These are phyloP conservation scores for Physella acuta DNA, from an alignment of 1,140 invertebrate species.

Conservation along the genomic window DNA sequence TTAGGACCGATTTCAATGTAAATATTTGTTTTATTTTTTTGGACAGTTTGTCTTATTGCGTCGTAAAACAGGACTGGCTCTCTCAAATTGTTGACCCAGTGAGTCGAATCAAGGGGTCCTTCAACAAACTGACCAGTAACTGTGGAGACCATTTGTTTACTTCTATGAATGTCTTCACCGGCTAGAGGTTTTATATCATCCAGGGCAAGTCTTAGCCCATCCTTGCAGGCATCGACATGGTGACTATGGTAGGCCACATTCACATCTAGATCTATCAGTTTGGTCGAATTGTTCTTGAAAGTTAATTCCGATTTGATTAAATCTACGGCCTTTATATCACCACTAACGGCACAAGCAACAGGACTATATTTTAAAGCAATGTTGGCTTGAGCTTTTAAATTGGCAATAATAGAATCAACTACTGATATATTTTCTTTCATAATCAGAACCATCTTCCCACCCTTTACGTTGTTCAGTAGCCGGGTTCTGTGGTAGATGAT, in stretches of 20 bases:
- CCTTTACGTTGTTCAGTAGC: slow-evolving; percentile 25
- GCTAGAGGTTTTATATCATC: not conserved
- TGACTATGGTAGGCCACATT: slow-evolving; percentile 41
- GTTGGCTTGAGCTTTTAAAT: slow-evolving; percentile 26
- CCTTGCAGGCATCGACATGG: slow-evolving; percentile 26
- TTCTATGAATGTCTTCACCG: not conserved
- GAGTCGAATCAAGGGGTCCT: slow-evolving; percentile 9
- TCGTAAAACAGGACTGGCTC: slow-evolving; percentile 33
- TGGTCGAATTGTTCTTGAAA: too few species aligned
- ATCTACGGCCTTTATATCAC: slow-evolving; percentile 28
- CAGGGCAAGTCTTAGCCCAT: slow-evolving; percentile 23
- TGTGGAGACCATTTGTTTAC: slow-evolving; percentile 33
- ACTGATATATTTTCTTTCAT: slow-evolving; percentile 12
- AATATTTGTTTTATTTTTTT: slow-evolving; percentile 25
- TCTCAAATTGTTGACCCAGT: slow-evolving; percentile 39
- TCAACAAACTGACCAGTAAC: slow-evolving; percentile 31
- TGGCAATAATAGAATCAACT: slow-evolving; percentile 21
- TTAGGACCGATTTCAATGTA: slow-evolving; percentile 43
- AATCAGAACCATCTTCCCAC: slow-evolving; percentile 43
- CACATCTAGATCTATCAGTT: slow-evolving; percentile 28
- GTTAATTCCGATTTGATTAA: slow-evolving; percentile 22
- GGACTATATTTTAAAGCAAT: slow-evolving; percentile 40
- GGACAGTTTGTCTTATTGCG: slow-evolving; percentile 27
- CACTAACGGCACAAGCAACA: slow-evolving; percentile 39
- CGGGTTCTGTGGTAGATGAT: slow-evolving; percentile 39